Evolutionary conservation across 2,888 invertebrate genomes (phyloP).

Genomic region (Apomyelois bistriatella): DNA sequence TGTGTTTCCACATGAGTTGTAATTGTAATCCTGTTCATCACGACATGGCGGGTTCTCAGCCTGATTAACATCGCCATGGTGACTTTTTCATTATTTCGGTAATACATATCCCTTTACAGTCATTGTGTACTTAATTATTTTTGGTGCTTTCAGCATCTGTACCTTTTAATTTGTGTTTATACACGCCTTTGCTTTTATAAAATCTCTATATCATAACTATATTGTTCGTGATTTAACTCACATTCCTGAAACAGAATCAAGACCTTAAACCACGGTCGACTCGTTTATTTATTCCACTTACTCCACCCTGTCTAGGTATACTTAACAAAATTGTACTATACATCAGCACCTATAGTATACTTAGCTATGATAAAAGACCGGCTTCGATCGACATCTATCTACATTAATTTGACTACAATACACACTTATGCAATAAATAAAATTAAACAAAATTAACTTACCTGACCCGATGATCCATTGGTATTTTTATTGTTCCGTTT

Average conservation of each 20-base stretch:
- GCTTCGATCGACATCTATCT: not conserved
- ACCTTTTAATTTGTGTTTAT: too few relatives aligned
- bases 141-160: too few relatives aligned
- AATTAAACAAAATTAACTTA: constrained; percentile 8
- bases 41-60: not conserved
- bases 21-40: not conserved
- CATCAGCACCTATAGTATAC: not conserved
- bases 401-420: constrained; percentile 8
- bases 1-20: not conserved
- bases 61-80: not conserved
- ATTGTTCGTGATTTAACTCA: too few relatives aligned
- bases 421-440: constrained; percentile 3
- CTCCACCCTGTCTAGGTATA: too few relatives aligned
- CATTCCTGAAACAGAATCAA: too few relatives aligned
- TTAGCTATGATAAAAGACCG: not conserved
- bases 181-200: too few relatives aligned
- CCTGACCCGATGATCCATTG: constrained; percentile 1
- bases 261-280: too few relatives aligned
- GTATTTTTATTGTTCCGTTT: not conserved
- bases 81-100: too few relatives aligned
- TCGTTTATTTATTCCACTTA: too few relatives aligned
- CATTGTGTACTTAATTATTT: too few relatives aligned
- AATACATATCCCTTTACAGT: too few relatives aligned
- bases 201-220: too few relatives aligned
- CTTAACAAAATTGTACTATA: not conserved